Base-by-base conservation (phyloP, 2,797 vertebrate species). In the Megalops cyprinoides region DNA sequence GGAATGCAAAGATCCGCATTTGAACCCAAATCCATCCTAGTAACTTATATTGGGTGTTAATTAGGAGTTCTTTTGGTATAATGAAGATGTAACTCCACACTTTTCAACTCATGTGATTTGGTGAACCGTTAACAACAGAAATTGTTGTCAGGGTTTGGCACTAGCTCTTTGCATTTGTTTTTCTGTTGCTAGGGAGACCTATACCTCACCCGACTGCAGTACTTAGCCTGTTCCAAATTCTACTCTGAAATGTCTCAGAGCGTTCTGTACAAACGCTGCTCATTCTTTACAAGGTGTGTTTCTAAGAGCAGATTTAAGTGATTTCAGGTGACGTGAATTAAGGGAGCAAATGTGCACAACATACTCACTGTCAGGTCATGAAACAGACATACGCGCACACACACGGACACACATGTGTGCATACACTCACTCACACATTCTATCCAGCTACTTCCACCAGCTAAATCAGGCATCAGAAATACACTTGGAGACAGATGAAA, bases 251-350 rank as follows among this genome's bases (percentile, higher is more conserved):
- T n/a, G n/a, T 12, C 9, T 31, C 28, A 4, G 20, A 23, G 53
- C 53, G 9, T 56, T 56, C 53, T 10, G 20, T 10, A 56, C 14
- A 34, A 8, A 37, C 10, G 20, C 31, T 65, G 1, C 31, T 37
- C 60, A 65, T 37, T 65, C 60, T 31, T 34, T 15, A 65, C 60
- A 15, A 5, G 1, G 28, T 65, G 60, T 65, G 31, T 65, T 65
- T 14, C 60, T 65, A 53, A 53, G 28, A 14, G 60, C 1, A 65
- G 31, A 34, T 65, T 65, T 34, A 15, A 65, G 60, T 34, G 28
- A 65, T 37, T 15, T 65, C 28, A 65, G 60, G 10, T 65, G 60
- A 65, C 28, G 28, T 65, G n/a, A 65, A 65, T 34, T 65, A 65
- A 34, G 12, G 2, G 7, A 65, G 25, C n/a, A 34, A 53, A 34